A percentile compares a stretch with the other conserved stretches of the same genome.
Conservation (phyloP, 2,797 vertebrate species). For the Nannoperca obscura region DNA sequence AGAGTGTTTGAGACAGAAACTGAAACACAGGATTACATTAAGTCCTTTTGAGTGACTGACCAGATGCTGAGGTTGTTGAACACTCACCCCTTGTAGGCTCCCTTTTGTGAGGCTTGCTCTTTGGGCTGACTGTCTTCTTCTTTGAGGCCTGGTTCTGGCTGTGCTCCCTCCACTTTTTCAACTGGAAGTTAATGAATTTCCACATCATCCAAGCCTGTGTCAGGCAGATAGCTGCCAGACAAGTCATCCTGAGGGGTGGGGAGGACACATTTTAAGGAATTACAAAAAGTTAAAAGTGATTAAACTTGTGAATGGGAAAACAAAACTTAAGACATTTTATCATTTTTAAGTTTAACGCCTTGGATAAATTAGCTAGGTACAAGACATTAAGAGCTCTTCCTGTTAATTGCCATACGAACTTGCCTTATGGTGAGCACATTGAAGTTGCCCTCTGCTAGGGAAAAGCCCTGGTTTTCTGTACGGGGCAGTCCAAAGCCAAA, state of each 20-base stretch:
- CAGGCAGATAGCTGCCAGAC: constrained; percentile 89
- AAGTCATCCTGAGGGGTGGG: constrained; percentile 84
- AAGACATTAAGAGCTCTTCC: not conserved
- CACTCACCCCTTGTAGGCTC: constrained; percentile 84
- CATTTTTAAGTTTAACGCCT: not conserved
- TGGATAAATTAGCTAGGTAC: not conserved
- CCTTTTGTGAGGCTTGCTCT: constrained; percentile 86
- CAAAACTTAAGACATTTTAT: not conserved
- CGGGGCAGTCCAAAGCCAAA: constrained; percentile 90
- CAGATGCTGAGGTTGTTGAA: not conserved
- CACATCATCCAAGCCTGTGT: constrained; percentile 94
- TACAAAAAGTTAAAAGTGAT: not conserved
- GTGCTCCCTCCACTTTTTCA: constrained; percentile 91
- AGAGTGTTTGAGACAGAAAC: not conserved
- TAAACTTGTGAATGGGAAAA: constrained; percentile 4
- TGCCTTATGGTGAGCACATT: constrained; percentile 89
- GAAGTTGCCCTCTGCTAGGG: constrained; percentile 88
- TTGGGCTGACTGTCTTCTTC: constrained; percentile 85
- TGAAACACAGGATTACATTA: not conserved
- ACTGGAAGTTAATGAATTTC: constrained; percentile 92
- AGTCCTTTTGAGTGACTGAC: not conserved
- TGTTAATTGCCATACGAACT: constrained; percentile 21
- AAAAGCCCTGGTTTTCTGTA: constrained; percentile 87
- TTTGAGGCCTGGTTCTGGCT: constrained; percentile 87
- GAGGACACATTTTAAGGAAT: constrained; percentile 1